Evolutionary conservation across 2,888 invertebrate species (phyloP), one percentile per base, ranked within the genome.

Genomic region (Drosophila ustulata): DNA sequence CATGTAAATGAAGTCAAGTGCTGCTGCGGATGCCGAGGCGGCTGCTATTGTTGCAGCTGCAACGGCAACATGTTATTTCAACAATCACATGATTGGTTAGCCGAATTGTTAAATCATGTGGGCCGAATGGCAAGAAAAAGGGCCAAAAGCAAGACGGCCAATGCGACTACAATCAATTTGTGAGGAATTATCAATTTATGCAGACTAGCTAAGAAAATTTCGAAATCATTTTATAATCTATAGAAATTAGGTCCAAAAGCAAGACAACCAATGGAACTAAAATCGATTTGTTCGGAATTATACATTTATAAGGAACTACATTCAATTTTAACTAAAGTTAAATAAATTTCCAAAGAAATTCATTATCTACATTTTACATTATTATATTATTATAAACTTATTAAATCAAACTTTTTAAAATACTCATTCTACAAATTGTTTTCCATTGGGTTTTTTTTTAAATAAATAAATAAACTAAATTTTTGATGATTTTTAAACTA

Each of bases 1-100:
- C 79, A 70, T 76, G 81, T 77, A 82, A 82, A 82, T 79, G 82
- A 77, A 82, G 82, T 82, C 82, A 82, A 82, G 86, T 82, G 82
- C 81, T 69, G 80, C 53, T 32, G 65, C 55, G 37, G 49, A 45
- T 45, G 32, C 6, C 3, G 39, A 4, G 11, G 39, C n/a, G 9
- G 13, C n/a, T 32, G 26, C 26, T 28, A 25, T 13, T 30, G 52
- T 53, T 55, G 62, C 56, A 41, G 57, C 47, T 39, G 50, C 61
- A 43, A 41, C 39, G 47, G 67, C 71, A 86, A 81, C 81, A 81
- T 82, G 74, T 86, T 86, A 82, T 82, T 82, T 79, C 45, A 63
- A 77, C 82, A 86, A 83, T 86, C 82, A 83, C 83, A 82, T 82
- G 81, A 86, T 82, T 86, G 82, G 58, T 49, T 37, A 61, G 65